Percentiles rank a stretch among this genome's conserved stretches.
Evolutionary conservation across 2,113 vertebrate species (phyloP).

Genomic region (Apteryx owenii): DNA sequence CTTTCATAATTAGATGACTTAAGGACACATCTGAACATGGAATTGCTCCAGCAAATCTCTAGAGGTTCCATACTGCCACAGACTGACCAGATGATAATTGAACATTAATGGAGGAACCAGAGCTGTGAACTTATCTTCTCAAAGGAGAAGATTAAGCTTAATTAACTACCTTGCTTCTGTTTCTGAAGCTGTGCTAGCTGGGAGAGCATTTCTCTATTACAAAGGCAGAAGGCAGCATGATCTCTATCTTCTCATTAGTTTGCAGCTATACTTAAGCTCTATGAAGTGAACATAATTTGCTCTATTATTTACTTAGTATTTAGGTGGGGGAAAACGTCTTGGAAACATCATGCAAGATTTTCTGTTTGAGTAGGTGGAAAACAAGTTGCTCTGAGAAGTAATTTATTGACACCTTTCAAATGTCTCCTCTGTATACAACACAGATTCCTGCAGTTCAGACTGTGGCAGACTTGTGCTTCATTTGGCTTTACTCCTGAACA

Average conservation of each 20-base stretch:
- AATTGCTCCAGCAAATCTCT: background rate
- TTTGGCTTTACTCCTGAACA: slow-evolving; percentile 68
- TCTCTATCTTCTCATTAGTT: background rate
- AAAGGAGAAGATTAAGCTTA: background rate
- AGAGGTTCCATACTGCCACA: background rate
- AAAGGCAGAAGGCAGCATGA: background rate
- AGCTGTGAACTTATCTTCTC: background rate
- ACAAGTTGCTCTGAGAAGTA: slow-evolving; percentile 61
- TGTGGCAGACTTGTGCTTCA: slow-evolving; percentile 61
- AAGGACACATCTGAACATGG: background rate
- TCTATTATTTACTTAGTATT: slow-evolving; percentile 22
- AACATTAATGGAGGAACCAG: background rate
- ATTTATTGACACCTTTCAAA: slow-evolving; percentile 75
- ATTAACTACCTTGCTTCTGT: background rate
- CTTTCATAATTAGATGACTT: background rate
- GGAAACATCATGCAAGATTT: slow-evolving; percentile 68
- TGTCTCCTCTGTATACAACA: slow-evolving; percentile 70
- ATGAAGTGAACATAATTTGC: slow-evolving; percentile 6
- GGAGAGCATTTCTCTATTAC: background rate
- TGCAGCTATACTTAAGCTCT: background rate
- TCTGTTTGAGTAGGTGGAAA: slow-evolving; percentile 70
- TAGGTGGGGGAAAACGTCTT: background rate
- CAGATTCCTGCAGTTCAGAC: slow-evolving; percentile 57
- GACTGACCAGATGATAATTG: background rate
- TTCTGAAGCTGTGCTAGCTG: background rate